Conservation (phyloP, 1,140 invertebrate genomes). For the Scaptomyza hsui region DNA sequence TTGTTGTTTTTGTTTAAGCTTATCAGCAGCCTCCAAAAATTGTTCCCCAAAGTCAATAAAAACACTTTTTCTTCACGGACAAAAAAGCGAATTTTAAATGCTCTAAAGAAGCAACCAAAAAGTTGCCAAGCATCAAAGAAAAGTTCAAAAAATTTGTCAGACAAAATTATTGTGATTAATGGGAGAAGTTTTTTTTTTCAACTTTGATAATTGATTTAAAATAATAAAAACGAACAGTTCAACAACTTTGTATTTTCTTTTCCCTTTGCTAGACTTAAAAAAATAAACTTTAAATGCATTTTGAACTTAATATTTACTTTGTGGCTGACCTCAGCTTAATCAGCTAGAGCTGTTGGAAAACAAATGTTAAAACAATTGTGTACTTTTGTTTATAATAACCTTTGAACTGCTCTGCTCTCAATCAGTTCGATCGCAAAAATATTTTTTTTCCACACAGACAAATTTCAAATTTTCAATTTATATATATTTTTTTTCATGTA, state of each 20-base stretch:
- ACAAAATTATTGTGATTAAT: no score
- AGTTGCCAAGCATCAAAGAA: background rate
- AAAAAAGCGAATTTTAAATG: slow-evolving; percentile 3
- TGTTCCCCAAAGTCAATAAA: slow-evolving; percentile 12
- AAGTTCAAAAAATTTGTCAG: no score
- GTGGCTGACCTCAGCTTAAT: slow-evolving; percentile 20
- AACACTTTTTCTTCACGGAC: background rate
- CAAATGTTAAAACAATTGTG: slow-evolving; percentile 5
- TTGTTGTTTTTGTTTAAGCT: slow-evolving; percentile 41
- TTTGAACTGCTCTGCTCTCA: slow-evolving; percentile 19
- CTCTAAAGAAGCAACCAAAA: slow-evolving; percentile 1
- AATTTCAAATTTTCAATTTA: slow-evolving; percentile 59
- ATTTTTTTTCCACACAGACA: slow-evolving; percentile 36
- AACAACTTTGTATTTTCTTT: no score
- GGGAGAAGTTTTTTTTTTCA: no score
- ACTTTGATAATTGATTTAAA: no score
- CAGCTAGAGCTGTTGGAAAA: slow-evolving; percentile 15
- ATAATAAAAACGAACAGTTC: no score
- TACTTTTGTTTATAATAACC: slow-evolving; percentile 10
- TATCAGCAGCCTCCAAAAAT: slow-evolving; percentile 55
- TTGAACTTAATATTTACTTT: background rate
- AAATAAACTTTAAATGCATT: slow-evolving; percentile 3
- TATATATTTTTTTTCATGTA: slow-evolving; percentile 39
- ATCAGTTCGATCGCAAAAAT: slow-evolving; percentile 27
- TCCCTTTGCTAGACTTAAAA: background rate